Base-by-base conservation (phyloP, 2,888 invertebrate species). In the Liopterus haemorrhoidalis region DNA sequence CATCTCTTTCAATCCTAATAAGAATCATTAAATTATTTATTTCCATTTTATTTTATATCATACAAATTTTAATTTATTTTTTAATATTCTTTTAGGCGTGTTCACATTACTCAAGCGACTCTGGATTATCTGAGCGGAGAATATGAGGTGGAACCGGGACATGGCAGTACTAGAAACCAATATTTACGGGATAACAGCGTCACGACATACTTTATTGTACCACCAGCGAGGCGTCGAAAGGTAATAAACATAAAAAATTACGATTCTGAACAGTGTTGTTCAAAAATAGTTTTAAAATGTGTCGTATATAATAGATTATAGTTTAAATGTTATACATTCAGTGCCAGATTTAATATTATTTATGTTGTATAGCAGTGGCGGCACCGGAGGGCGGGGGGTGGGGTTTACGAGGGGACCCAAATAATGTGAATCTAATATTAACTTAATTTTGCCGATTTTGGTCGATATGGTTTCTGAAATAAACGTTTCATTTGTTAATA, bases 91-190 rank as follows among this genome's bases (percentile, higher is more conserved):
- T 71, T 5, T 70, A 87, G 91, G 33, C 76, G 86, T 14, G 87
- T 90, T 33, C 88, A 89, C 65, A 81, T 90, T 51, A 87, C 88
- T 2, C 82, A 86, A 61, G 82, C 87, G 12, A 91, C 92, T 1
- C 70, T 91, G 53, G 89, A 89, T 60, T 83, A 82, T 60, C 75
- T 93, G 28, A 86, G 85, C 21, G 90, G 87, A 0, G 88, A 90
- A 58, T 93, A 92, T 66, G 88, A 91, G 65, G 89, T 92, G 47
- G 93, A 93, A 69, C 82, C 87, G 1, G 90, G 89, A 0, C 82
- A 85, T 61, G 92, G 91, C 3, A 81, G 82, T 41, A 81, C 85
- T 44, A 74, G 91, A 47, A 88, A 89, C 64, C 82, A 85, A 40
- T 89, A 88, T 67, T 71, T 90, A 38, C 70, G 87, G 46, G 88